Evolutionary conservation across 2,797 vertebrate genomes (phyloP), one percentile per base, ranked within the genome.

Genomic region (Sus cebifrons): DNA sequence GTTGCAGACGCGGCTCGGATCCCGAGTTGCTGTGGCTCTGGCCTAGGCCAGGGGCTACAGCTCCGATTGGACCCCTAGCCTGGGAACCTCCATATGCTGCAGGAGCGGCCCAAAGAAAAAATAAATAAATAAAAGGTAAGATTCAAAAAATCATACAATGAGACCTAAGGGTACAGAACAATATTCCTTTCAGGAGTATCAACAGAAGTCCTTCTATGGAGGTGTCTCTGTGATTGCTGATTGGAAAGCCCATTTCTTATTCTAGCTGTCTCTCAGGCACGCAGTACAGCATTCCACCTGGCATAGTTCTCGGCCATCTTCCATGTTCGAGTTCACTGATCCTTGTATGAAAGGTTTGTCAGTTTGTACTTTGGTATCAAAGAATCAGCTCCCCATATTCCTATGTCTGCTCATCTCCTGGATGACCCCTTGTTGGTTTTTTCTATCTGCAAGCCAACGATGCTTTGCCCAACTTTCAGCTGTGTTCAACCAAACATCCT

Each of bases 401-500:
- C 29, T 58, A 75, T 12, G 25, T 10, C 10, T 56, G 10, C 1
- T 27, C n/a, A 44, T 54, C 64, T 82, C 74, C 21, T 29, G 12
- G 56, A 65, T 74, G 44, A 75, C 5, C 14, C 6, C 23, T 70
- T 88, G 21, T 58, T 77, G 40, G 27, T 62, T 93, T 91, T 89
- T 93, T 92, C 64, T 12, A 40, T 25, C 23, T 77, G 36, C 52
- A 83, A 89, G 32, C 11, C 23, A 68, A 58, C 64, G 52, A 86
- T 16, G 29, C 18, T 71, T 89, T 16, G 4, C 29, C 21, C 65
- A 74, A 60, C 6, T 84, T 52, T 67, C 23, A 54, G 32, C 14
- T 81, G 27, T 49, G 16, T 54, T 88, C 20, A 77, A 56, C 49
- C 90, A 79, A 93, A 95, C 65, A 40, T 75, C 23, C 56, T 58